Evolutionary conservation across 2,797 vertebrate species (phyloP), one percentile per base, ranked within the genome.

Genomic region (Eospalax fontanierii): DNA sequence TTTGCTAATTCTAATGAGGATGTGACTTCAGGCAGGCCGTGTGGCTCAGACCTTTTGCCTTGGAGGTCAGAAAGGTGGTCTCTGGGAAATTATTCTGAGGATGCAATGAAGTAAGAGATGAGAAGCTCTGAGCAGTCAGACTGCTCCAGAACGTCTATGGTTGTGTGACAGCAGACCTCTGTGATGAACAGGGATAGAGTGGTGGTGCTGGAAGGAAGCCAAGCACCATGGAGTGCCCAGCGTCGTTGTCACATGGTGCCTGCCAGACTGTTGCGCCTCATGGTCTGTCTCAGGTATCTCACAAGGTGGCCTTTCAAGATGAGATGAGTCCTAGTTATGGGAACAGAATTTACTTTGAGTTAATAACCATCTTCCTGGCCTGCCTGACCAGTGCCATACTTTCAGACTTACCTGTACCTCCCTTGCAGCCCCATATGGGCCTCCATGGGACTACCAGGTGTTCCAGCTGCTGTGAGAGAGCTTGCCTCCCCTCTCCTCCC

Each of bases 161-260:
- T 35, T 87, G 33, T 11, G 2, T 26, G 22, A 63, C 3, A 43
- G 19, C 10, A 2, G 30, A 10, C 19, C 5, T 0, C 26, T 28
- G 2, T 8, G 43, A 71, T n/a, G 22, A 28, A 5, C 26, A 43
- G 54, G n/a, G 21, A 1, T 0, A 33, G 89, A 30, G n/a, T 4
- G 50, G 81, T 22, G 38, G 7, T 1, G 0, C 28, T 35, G 30
- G 68, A 19, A 68, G 59, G 80, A 74, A 68, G 89, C 30, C 12
- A 6, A 43, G 57, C 0, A 4, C 50, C 57, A 54, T 1, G 0
- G 0, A 3, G 46, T 15, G 1, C 8, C 0, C 5, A 2, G 0
- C 68, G 19, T 1, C 6, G n/a, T 43, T 35, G 54, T 43, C n/a
- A 28, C 10, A 1, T 14, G 12, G n/a, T 16, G 1, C 18, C 40